These are phyloP conservation scores for Zapus hudsonius DNA, from an alignment of 2,113 vertebrate genomes.

Conservation along the genomic window DNA sequence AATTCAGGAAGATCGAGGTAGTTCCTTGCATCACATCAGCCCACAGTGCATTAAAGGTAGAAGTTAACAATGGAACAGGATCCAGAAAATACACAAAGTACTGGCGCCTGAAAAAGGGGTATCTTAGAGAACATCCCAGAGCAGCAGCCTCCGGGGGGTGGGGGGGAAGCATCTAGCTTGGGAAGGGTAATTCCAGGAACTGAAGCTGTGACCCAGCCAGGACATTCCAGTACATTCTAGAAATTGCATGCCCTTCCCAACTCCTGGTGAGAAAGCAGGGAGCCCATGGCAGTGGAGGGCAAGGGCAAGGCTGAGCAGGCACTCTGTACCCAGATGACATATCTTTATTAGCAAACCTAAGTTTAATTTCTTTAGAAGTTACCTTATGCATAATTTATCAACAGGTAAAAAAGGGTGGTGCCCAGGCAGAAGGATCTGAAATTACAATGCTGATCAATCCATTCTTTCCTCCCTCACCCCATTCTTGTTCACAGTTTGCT, in stretches of 20 bases:
- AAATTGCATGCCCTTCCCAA: background rate
- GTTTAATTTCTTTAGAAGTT: background rate
- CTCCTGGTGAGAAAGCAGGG: background rate
- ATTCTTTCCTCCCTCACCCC: background rate
- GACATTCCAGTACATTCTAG: background rate
- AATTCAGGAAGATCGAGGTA: too few species aligned
- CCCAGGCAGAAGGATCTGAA: background rate
- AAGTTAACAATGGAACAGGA: too few species aligned
- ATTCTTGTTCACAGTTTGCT: constrained; percentile 90
- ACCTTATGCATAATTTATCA: background rate
- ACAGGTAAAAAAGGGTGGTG: background rate
- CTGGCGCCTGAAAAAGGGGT: too few species aligned
- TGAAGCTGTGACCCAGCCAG: background rate
- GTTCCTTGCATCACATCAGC: too few species aligned
- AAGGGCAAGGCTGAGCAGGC: fast-evolving
- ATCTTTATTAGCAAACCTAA: background rate
- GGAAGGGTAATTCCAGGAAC: background rate
- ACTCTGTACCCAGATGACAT: background rate
- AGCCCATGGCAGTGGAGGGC: background rate
- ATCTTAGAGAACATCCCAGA: background rate
- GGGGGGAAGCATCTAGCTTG: background rate
- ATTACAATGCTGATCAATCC: background rate
- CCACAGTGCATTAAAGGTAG: too few species aligned
- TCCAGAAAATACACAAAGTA: too few species aligned
- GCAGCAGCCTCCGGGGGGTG: background rate